Percentiles rank a stretch among this genome's conserved stretches.
Conservation (phyloP, 2,888 invertebrate species). For the Heteromurus nitidus region DNA sequence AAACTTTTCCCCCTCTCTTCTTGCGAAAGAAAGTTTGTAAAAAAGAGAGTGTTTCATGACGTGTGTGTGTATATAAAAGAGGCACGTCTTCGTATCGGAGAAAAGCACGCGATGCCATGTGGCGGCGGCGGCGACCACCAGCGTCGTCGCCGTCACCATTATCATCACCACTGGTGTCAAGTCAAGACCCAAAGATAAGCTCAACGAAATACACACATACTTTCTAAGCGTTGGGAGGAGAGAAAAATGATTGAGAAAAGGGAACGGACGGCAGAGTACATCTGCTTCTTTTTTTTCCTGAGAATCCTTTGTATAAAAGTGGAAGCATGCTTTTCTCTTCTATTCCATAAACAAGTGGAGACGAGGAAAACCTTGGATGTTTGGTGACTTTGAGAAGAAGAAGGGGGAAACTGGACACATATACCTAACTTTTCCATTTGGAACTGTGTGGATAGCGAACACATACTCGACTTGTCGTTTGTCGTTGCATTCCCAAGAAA, state of each 20-base stretch:
- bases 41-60: no score
- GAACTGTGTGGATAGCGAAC: not conserved
- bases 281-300: constrained; percentile 5
- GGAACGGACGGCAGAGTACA: constrained; percentile 21
- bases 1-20: constrained; percentile 30
- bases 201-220: constrained; percentile 23
- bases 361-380: not conserved
- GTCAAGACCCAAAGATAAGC: constrained; percentile 40
- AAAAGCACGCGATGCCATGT: no score
- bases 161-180: constrained; percentile 48
- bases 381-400: not conserved
- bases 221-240: not conserved
- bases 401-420: constrained; percentile 8
- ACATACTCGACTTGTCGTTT: no score
- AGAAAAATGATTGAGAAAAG: constrained; percentile 50
- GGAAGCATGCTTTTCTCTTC: no score
- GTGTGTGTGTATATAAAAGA: no score
- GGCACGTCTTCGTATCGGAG: no score
- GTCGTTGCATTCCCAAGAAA: no score
- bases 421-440: constrained; percentile 58
- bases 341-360: not conserved
- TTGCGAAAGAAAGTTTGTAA: no score
- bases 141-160: constrained; percentile 21
- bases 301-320: not conserved
- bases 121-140: not conserved